Evolutionary conservation across 1,140 invertebrate genomes (phyloP).

Genomic region (Lineus longissimus): DNA sequence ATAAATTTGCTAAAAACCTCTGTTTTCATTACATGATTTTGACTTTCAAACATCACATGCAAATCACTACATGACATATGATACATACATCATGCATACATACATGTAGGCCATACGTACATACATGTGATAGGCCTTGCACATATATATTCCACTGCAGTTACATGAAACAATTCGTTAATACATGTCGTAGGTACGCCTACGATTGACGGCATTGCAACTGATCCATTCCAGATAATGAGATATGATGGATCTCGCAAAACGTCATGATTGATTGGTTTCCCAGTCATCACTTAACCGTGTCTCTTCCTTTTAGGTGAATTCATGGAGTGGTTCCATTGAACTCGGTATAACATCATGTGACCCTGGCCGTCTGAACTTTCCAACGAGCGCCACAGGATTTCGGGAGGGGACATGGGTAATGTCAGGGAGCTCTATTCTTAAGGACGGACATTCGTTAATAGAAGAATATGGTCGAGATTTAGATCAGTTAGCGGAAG

Average conservation of each 20-base stretch:
- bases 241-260: too few species aligned
- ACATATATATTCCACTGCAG: too few species aligned
- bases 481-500: constrained; percentile 77
- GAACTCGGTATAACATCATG: constrained; percentile 86
- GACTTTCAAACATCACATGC: neutral
- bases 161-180: too few species aligned
- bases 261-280: too few species aligned
- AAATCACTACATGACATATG: too few species aligned
- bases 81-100: too few species aligned
- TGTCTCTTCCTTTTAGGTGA: constrained; percentile 35
- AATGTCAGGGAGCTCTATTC: constrained; percentile 78
- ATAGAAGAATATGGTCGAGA: constrained; percentile 77
- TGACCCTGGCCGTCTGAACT: constrained; percentile 74
- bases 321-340: constrained; percentile 81
- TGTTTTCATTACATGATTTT: neutral
- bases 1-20: constrained; percentile 13
- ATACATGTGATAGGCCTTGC: too few species aligned
- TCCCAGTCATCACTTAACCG: too few species aligned
- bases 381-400: constrained; percentile 79
- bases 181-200: too few species aligned
- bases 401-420: constrained; percentile 83
- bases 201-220: too few species aligned
- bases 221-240: too few species aligned
- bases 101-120: too few species aligned
- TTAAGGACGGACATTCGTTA: constrained; percentile 74